These are phyloP conservation scores for Danio choprae DNA, from an alignment of 2,797 vertebrate genomes.

Conservation along the genomic window DNA sequence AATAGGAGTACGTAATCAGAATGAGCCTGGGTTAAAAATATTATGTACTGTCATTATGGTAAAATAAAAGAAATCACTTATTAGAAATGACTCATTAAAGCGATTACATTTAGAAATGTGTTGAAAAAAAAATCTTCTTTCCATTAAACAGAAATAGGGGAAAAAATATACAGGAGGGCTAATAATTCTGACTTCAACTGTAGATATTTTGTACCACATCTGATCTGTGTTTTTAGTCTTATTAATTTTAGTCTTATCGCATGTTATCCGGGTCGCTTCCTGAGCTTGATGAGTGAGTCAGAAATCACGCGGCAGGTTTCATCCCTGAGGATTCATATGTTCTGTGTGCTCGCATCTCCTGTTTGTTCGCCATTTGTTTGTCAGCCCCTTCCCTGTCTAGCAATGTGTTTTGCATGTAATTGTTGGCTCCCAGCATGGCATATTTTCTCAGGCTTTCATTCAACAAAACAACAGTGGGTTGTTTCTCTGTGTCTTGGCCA, in stretches of 20 bases:
- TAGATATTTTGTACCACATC: background rate
- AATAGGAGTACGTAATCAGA: too few relatives aligned
- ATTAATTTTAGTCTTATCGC: too few relatives aligned
- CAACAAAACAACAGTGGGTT: constrained; percentile 53
- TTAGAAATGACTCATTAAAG: too few relatives aligned
- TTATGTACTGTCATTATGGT: too few relatives aligned
- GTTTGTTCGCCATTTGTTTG: constrained; percentile 58
- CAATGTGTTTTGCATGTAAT: constrained; percentile 60
- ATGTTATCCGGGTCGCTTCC: constrained; percentile 11
- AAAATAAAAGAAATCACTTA: too few relatives aligned
- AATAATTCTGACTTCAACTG: too few relatives aligned
- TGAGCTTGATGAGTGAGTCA: constrained; percentile 42
- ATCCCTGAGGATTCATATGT: constrained; percentile 64
- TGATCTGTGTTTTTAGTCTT: constrained; percentile 17
- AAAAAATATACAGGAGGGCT: too few relatives aligned
- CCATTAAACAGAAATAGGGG: too few relatives aligned
- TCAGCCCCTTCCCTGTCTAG: constrained; percentile 55
- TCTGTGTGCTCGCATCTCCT: constrained; percentile 61
- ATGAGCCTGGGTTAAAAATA: too few relatives aligned
- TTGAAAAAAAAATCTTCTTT: too few relatives aligned
- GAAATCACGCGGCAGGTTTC: constrained; percentile 65
- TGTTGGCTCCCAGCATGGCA: constrained; percentile 42
- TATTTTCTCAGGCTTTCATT: constrained; percentile 56
- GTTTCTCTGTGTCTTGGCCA: constrained; percentile 30
- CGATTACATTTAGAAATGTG: too few relatives aligned